Percentiles rank a stretch among this genome's conserved stretches.
Evolutionary conservation across 1,140 invertebrate species (phyloP).

Genomic region (Nasonia longicornis): DNA sequence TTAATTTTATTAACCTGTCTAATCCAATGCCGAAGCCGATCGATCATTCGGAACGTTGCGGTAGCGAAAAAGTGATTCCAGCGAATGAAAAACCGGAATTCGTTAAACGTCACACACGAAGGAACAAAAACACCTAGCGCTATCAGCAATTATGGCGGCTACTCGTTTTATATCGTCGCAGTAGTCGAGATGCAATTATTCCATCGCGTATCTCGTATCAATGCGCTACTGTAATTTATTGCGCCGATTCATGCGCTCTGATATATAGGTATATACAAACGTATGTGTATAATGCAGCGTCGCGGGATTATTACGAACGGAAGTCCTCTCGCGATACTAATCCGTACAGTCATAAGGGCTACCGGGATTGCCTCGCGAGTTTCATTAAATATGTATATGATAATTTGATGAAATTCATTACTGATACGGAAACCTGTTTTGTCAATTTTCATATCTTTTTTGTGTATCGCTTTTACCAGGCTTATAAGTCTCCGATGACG

Average conservation of each 20-base stretch:
- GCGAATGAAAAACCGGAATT: slow-evolving; percentile 26
- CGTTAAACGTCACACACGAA: slow-evolving; percentile 8
- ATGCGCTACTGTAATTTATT: slow-evolving; percentile 37
- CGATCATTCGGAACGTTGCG: slow-evolving; percentile 26
- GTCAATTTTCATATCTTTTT: not conserved
- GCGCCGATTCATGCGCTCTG: not conserved
- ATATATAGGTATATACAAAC: slow-evolving; percentile 3
- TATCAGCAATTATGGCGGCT: not conserved
- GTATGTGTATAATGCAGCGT: not conserved
- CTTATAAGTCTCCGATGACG: not conserved
- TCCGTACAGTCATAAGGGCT: not conserved
- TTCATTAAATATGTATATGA: slow-evolving; percentile 28
- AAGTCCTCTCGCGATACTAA: not conserved
- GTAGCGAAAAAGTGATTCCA: not conserved
- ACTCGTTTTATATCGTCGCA: slow-evolving; percentile 33
- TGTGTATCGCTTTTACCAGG: not conserved
- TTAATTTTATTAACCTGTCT: slow-evolving; percentile 17
- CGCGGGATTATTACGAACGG: slow-evolving; percentile 7
- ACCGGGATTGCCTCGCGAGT: not conserved
- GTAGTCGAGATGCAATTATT: slow-evolving; percentile 37
- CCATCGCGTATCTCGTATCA: slow-evolving; percentile 29
- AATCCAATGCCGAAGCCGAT: not conserved
- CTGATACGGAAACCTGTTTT: not conserved
- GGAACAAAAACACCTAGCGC: slow-evolving; percentile 9
- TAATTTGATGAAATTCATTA: slow-evolving; percentile 25